Base-by-base conservation (phyloP, 2,888 invertebrate species). In the Mimachlamys varia region DNA sequence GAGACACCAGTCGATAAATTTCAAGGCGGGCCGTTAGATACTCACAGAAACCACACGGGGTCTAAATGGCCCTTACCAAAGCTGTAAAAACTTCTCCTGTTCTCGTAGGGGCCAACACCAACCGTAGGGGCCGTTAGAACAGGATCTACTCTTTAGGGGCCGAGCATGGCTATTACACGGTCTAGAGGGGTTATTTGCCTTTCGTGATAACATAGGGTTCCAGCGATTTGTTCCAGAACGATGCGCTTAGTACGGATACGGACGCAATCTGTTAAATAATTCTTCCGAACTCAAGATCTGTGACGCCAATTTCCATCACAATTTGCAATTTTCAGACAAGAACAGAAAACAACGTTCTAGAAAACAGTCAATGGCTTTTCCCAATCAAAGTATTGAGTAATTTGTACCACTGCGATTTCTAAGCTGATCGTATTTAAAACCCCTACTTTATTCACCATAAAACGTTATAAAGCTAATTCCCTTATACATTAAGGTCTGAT, bases 161-260 rank as follows among this genome's bases (percentile, higher is more conserved):
- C 76, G 33, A 76, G 4, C 12, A 33, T 33, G 7, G 33, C 33
- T 15, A 76, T 76, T 76, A 76, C 7, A 33, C 33, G 33, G 76
- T 76, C 76, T 76, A 76, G 76, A 76, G 76, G 76, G 76, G 27
- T 76, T 27, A 12, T 27, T 76, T 76, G 27, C 10, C 76, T 76
- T 76, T 15, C 76, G 76, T 76, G 76, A 76, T 76, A 76, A 76
- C 76, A 76, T 76, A 76, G 76, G 76, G 76, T 76, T 76, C 76
- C 27, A 12, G 4, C 33, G 27, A 76, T 76, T 76, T 76, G 76
- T 76, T 76, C 33, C 76, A 76, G 33, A 76, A 10, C 22, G 27
- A 27, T 76, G 76, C 76, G 76, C 33, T 33, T 76, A 13, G 76
- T 76, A 76, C 12, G 76, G 33, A 62, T 33, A 15, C 33, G 76